Conservation (phyloP, 1,140 invertebrate species). For the Batillaria attramentaria region DNA sequence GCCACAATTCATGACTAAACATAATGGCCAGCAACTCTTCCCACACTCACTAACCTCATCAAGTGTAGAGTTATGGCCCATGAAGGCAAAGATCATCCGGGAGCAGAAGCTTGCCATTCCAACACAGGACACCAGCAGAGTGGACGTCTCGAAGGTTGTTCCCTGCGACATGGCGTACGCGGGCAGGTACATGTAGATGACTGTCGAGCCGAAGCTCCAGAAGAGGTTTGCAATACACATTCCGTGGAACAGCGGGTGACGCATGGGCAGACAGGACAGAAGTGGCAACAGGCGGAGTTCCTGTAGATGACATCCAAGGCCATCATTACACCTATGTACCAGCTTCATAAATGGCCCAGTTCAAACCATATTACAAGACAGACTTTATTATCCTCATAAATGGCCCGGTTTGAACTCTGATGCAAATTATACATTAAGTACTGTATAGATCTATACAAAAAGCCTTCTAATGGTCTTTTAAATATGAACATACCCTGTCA, state of each 20-base stretch:
- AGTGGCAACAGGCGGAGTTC: constrained; percentile 59
- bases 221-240: constrained; percentile 68
- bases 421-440: no score
- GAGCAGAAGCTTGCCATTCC: constrained; percentile 63
- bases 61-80: constrained; percentile 64
- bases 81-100: constrained; percentile 65
- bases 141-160: constrained; percentile 57
- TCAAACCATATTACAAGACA: neutral
- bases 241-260: constrained; percentile 63
- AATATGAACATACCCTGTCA: neutral
- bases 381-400: no score
- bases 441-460: neutral
- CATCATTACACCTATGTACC: neutral
- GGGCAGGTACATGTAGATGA: constrained; percentile 68
- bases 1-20: no score
- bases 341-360: neutral
- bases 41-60: constrained; percentile 48
- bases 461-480: neutral
- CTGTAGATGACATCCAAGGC: neutral
- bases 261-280: constrained; percentile 62
- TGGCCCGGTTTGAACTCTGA: no score
- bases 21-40: no score
- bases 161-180: constrained; percentile 62
- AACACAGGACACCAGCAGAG: constrained; percentile 60
- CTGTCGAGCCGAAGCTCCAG: constrained; percentile 68